A percentile compares a stretch with the other conserved stretches of the same genome.
Conservation (phyloP, 2,113 vertebrate genomes). For the Bubo blakistoni region DNA sequence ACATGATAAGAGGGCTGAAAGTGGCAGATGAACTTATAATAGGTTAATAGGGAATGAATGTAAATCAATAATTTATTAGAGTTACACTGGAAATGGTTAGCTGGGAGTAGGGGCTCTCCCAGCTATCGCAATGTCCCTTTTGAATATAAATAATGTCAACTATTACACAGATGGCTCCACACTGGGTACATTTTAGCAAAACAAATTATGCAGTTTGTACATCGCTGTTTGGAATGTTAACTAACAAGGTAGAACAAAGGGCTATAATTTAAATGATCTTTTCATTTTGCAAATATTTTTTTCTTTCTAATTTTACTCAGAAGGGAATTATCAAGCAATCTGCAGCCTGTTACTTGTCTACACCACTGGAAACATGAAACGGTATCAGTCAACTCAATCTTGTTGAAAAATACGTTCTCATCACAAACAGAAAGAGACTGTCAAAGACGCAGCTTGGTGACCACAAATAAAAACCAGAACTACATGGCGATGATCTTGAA, state of each 20-base stretch:
- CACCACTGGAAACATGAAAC: background rate
- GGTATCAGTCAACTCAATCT: background rate
- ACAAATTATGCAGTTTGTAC: background rate
- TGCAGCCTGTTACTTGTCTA: background rate
- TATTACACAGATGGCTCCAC: slow-evolving; percentile 24
- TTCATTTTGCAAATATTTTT: background rate
- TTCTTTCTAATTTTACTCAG: background rate
- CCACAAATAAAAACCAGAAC: background rate
- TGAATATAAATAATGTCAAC: background rate
- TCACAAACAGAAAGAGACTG: background rate
- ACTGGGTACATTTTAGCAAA: background rate
- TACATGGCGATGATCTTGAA: background rate
- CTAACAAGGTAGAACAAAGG: slow-evolving; percentile 16
- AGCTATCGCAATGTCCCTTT: background rate
- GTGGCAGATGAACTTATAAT: background rate
- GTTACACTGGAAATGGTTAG: background rate
- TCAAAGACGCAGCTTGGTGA: background rate
- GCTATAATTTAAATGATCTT: background rate
- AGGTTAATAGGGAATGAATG: background rate
- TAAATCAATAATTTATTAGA: slow-evolving; percentile 34
- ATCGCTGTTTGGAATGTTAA: background rate
- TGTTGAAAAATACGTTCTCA: background rate
- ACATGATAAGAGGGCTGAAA: background rate
- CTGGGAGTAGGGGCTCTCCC: background rate
- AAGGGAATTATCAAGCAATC: background rate